Evolutionary conservation across 2,888 invertebrate species (phyloP).

Genomic region (Sminthurinus aureus): DNA sequence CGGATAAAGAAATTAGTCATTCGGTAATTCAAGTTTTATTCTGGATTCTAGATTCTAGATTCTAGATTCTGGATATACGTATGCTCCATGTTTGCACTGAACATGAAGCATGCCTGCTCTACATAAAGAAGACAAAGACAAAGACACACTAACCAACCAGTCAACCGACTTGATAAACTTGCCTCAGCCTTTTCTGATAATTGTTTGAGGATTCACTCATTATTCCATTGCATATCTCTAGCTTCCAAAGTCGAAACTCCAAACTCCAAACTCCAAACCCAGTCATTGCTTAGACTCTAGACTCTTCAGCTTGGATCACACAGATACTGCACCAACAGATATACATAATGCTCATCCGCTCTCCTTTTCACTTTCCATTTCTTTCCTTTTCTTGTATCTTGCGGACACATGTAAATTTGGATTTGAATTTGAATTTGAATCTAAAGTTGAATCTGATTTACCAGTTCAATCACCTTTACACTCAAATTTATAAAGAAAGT

Average conservation of each 20-base stretch:
- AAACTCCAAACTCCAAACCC: not conserved
- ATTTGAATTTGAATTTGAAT: too few species aligned
- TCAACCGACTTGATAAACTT: not conserved
- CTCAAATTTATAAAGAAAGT: not conserved
- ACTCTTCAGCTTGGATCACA: not conserved
- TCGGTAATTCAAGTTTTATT: slow-evolving; percentile 32
- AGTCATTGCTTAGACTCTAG: not conserved
- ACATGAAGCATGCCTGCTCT: not conserved
- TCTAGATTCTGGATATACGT: not conserved
- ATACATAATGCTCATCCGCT: not conserved
- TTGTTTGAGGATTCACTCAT: slow-evolving; percentile 12
- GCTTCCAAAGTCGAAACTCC: too few species aligned
- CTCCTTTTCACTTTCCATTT: not conserved
- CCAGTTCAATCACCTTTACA: not conserved
- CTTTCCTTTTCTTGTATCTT: not conserved
- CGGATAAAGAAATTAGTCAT: slow-evolving; percentile 36
- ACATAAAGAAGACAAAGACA: not conserved
- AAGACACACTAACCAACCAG: not conserved
- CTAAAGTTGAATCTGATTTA: too few species aligned
- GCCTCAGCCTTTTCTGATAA: not conserved
- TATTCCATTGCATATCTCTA: not conserved
- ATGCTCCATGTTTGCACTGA: not conserved
- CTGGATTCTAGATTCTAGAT: not conserved
- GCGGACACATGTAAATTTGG: not conserved
- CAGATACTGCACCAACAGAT: not conserved